Conservation (phyloP, 2,113 vertebrate genomes). For the Neogobius melanostomus region DNA sequence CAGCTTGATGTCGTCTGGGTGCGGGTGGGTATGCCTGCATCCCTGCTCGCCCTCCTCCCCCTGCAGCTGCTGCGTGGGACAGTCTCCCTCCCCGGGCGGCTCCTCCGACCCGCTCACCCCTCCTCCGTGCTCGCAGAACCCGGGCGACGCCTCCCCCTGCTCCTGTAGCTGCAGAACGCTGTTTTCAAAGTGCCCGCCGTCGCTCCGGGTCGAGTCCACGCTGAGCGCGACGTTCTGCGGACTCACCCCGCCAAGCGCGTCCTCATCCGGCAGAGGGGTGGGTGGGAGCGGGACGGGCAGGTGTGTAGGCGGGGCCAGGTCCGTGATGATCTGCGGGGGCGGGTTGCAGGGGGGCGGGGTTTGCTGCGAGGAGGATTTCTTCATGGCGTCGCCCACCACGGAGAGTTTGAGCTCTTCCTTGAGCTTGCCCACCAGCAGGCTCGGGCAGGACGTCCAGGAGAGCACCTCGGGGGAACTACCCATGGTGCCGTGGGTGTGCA, state of each 20-base stretch:
- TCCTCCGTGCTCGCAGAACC: slow-evolving; percentile 73
- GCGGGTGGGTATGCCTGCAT: slow-evolving; percentile 50
- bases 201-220: slow-evolving; percentile 85
- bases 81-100: slow-evolving; percentile 70
- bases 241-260: slow-evolving; percentile 65
- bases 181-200: slow-evolving; percentile 91
- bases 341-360: slow-evolving; percentile 55
- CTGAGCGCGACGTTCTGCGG: slow-evolving; percentile 83
- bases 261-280: slow-evolving; percentile 76
- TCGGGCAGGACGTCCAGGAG: slow-evolving; percentile 87
- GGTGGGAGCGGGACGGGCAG: slow-evolving; percentile 69
- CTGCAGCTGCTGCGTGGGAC: slow-evolving; percentile 59
- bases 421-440: slow-evolving; percentile 80
- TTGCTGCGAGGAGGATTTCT: slow-evolving; percentile 72
- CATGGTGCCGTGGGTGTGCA: slow-evolving; percentile 92
- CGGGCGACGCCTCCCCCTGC: slow-evolving; percentile 73
- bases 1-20: slow-evolving; percentile 88
- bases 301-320: slow-evolving; percentile 77
- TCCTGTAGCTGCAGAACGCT: slow-evolving; percentile 94
- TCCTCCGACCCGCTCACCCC: slow-evolving; percentile 75
- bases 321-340: slow-evolving; percentile 83
- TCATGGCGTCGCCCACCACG: slow-evolving; percentile 70
- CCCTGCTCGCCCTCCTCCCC: slow-evolving; percentile 61
- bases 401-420: slow-evolving; percentile 84
- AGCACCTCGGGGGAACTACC: slow-evolving; percentile 92